phyloP scores from a whole-genome alignment of 30 jellyfish, hydroid and myxozoan genomes.

The Catostylus mosaicus region DNA sequence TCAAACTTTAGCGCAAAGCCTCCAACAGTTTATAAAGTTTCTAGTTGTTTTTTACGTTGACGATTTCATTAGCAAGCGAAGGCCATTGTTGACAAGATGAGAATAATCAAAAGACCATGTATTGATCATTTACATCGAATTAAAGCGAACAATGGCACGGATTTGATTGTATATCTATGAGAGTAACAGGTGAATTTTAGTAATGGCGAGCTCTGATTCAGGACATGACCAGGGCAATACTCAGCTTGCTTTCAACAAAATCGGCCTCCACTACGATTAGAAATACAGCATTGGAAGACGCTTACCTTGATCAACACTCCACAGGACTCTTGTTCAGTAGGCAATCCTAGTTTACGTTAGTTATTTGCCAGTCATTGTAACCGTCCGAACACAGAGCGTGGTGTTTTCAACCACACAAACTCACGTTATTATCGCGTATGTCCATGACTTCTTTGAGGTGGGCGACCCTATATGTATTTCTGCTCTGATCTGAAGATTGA shows the following conservation, averaged over 20 bases:
- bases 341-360: no score
- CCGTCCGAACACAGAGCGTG: no score
- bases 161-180: not conserved
- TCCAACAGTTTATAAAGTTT: no score
- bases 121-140: slow-evolving; percentile 12
- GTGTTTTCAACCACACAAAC: not conserved
- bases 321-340: no score
- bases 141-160: not conserved
- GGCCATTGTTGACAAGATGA: not conserved
- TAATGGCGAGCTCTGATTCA: slow-evolving; percentile 15
- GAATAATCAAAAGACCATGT: slow-evolving; percentile 4
- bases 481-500: not conserved
- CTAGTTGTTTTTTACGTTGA: not conserved
- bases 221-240: not conserved
- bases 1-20: no score
- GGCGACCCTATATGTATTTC: not conserved
- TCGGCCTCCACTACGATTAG: no score
- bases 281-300: no score
- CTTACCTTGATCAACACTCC: not conserved
- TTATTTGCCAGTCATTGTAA: no score
- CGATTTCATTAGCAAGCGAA: not conserved
- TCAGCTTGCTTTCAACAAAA: not conserved
- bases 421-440: not conserved
- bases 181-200: not conserved
- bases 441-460: not conserved